phyloP scores from a whole-genome alignment of 2,113 vertebrate species.

The Meles meles region DNA sequence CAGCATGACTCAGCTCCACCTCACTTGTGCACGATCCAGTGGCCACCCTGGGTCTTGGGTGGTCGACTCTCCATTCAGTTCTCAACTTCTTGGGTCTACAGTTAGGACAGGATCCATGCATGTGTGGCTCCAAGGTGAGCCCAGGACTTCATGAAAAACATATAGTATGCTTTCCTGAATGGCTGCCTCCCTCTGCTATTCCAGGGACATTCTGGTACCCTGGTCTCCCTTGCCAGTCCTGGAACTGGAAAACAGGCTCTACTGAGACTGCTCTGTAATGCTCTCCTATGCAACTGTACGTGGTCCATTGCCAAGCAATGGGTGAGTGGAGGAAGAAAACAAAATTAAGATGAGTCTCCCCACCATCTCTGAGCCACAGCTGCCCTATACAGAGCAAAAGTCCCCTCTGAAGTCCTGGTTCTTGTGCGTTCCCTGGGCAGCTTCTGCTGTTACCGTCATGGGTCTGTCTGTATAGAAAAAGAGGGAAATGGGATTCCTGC shows the following conservation, averaged over 20 bases:
- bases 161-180: background rate
- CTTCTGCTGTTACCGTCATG: background rate
- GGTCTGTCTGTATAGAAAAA: background rate
- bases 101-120: background rate
- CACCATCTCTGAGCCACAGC: background rate
- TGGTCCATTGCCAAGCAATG: background rate
- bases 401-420: background rate
- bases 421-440: background rate
- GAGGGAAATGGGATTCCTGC: background rate
- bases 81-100: background rate
- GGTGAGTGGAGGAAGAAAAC: background rate
- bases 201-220: background rate
- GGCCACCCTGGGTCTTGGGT: background rate
- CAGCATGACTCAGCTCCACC: background rate
- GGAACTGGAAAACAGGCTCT: background rate
- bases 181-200: background rate
- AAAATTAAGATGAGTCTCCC: background rate
- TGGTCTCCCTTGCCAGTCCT: background rate
- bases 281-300: background rate
- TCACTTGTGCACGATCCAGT: background rate
- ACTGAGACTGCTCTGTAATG: background rate
- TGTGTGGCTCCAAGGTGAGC: too few relatives aligned
- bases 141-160: background rate
- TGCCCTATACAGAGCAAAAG: background rate
- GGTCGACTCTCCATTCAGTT: background rate